These are phyloP conservation scores for Beaufortia kweichowensis DNA, from an alignment of 2,113 vertebrate species.

Conservation along the genomic window DNA sequence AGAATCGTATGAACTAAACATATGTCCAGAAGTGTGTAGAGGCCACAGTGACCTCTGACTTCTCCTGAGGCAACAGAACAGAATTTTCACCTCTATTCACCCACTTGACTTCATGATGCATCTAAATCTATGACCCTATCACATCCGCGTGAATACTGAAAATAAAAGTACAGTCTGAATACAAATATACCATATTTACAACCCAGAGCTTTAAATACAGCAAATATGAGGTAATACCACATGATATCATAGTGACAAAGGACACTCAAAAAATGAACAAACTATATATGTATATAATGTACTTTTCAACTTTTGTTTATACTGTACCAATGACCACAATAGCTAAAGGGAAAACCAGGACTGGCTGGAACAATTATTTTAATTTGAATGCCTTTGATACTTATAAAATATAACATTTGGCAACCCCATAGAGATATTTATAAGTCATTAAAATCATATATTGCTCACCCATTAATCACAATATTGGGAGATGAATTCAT, in stretches of 20 bases:
- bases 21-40: slow-evolving; percentile 41
- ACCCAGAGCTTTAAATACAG: not conserved
- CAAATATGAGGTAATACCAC: not conserved
- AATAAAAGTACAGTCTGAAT: not conserved
- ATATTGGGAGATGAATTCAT: no score
- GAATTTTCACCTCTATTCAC: slow-evolving; percentile 30
- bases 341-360: no score
- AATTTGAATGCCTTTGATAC: no score
- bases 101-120: slow-evolving; percentile 32
- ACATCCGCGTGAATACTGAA: no score
- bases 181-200: not conserved
- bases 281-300: not conserved
- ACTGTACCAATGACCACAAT: no score
- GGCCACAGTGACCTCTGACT: slow-evolving; percentile 48
- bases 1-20: slow-evolving; percentile 16
- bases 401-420: no score
- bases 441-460: no score
- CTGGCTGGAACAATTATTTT: no score
- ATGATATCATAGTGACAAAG: not conserved
- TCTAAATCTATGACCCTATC: slow-evolving; percentile 28
- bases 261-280: not conserved
- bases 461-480: no score
- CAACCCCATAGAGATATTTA: no score
- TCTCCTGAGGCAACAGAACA: slow-evolving; percentile 28
- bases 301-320: not conserved